Evolutionary conservation across 2,888 invertebrate genomes (phyloP), one percentile per base, ranked within the genome.

Genomic region (Heliconius ethilla): DNA sequence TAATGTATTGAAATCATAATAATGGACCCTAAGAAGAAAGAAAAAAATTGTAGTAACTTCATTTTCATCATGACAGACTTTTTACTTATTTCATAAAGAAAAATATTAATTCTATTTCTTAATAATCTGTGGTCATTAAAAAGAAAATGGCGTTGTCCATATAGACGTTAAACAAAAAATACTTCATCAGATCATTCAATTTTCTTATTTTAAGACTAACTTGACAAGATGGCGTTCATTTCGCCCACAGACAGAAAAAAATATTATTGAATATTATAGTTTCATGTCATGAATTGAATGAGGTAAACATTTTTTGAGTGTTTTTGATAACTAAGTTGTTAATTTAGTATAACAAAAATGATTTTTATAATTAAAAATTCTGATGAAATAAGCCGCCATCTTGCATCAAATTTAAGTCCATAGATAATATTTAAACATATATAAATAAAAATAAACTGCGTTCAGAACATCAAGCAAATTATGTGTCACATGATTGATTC

Each of bases 401-500:
- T 70, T 70, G n/a, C 13, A n/a, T 55, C 29, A 29, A 29, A 11
- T 70, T 22, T 18, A 70, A n/a, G 11, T 15, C 27, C 22, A 51
- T 27, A 70, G 45, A 45, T 27, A 18, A 45, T 45, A 29, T n/a
- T 13, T 37, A 70, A 13, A 27, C 15, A 70, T 15, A 51, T 55
- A 59, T n/a, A 59, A n/a, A 33, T 22, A 67, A 33, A 22, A 33
- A 22, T 13, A 33, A 72, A 51, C 45, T 33, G n/a, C n/a, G 27
- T 70, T 70, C 33, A 59, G 55, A 29, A 15, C 55, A 59, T 27
- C 13, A 55, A 70, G 29, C 37, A 25, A n/a, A 69, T 69, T n/a
- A 40, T 37, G 40, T 22, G 25, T 69, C 40, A 55, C 70, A 55
- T 70, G 70, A 70, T 70, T 55, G 70, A 29, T 55, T 55, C 37